These are phyloP conservation scores for Lithosia quadra DNA, from an alignment of 2,888 invertebrate species.

Conservation along the genomic window DNA sequence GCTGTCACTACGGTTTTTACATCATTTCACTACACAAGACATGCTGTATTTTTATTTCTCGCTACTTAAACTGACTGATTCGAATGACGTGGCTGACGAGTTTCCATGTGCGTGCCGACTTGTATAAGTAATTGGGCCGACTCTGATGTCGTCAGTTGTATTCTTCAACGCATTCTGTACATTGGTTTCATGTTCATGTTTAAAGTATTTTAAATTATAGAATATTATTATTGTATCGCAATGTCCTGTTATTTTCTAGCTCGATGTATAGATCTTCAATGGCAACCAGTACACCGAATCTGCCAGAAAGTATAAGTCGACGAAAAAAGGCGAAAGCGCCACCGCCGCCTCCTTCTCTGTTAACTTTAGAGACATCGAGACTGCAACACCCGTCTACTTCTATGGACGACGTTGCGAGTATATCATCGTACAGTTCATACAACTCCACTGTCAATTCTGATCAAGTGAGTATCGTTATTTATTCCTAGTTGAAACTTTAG, in stretches of 20 bases:
- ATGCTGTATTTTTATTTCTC: too few species aligned
- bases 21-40: too few species aligned
- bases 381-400: constrained; percentile 65
- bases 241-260: constrained; percentile 46
- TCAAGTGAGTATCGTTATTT: constrained; percentile 62
- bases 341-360: constrained; percentile 81
- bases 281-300: constrained; percentile 78
- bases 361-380: constrained; percentile 51
- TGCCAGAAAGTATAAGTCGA: constrained; percentile 77
- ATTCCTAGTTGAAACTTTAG: not conserved
- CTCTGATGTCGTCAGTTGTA: too few species aligned
- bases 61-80: too few species aligned
- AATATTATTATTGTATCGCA: not conserved
- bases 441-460: constrained; percentile 78
- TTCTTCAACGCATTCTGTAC: too few species aligned
- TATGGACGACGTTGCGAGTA: constrained; percentile 80
- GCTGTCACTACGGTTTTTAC: too few species aligned
- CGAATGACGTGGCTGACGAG: too few species aligned
- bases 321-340: constrained; percentile 91
- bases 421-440: constrained; percentile 80
- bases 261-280: constrained; percentile 74
- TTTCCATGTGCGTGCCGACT: too few species aligned
- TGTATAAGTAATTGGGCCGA: too few species aligned
- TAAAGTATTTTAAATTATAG: too few species aligned
- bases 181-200: too few species aligned